Conservation (phyloP, 2,113 vertebrate species). For the Salvator merianae region DNA sequence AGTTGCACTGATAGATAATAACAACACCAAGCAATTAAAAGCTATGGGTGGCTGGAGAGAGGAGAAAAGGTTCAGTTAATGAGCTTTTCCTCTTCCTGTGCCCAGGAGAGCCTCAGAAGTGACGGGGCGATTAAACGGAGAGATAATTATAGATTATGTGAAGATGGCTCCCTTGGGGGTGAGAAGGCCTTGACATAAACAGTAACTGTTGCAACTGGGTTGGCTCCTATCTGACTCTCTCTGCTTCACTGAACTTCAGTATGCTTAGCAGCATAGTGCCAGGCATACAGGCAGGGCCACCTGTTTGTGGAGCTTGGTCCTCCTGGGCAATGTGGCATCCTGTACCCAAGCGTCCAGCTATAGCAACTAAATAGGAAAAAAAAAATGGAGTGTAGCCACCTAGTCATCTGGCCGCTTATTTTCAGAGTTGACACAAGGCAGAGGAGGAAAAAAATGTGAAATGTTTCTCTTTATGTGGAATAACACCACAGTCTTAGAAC, state of each 20-base stretch:
- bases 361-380: background rate
- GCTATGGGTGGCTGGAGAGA: slow-evolving; percentile 86
- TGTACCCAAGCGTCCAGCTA: background rate
- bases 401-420: slow-evolving; percentile 11
- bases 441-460: background rate
- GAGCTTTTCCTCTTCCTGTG: slow-evolving; percentile 89
- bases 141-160: slow-evolving; percentile 90
- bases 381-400: slow-evolving; percentile 8
- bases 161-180: slow-evolving; percentile 79
- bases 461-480: accelerated
- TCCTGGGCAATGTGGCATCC: slow-evolving; percentile 3
- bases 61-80: slow-evolving; percentile 94
- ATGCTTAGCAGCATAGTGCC: slow-evolving; percentile 31
- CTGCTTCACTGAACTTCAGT: slow-evolving; percentile 41
- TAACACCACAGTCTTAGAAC: background rate
- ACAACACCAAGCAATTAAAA: slow-evolving; percentile 94
- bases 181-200: slow-evolving; percentile 73
- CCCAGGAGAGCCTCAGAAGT: slow-evolving; percentile 80
- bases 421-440: slow-evolving; percentile 36
- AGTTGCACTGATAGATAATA: slow-evolving; percentile 88
- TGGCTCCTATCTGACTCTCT: slow-evolving; percentile 58
- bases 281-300: slow-evolving; percentile 57
- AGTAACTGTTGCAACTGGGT: slow-evolving; percentile 65
- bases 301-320: slow-evolving; percentile 63
- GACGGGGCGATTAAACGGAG: slow-evolving; percentile 83